Conservation (phyloP, 1,140 invertebrate species). For the Drosophila truncata region DNA sequence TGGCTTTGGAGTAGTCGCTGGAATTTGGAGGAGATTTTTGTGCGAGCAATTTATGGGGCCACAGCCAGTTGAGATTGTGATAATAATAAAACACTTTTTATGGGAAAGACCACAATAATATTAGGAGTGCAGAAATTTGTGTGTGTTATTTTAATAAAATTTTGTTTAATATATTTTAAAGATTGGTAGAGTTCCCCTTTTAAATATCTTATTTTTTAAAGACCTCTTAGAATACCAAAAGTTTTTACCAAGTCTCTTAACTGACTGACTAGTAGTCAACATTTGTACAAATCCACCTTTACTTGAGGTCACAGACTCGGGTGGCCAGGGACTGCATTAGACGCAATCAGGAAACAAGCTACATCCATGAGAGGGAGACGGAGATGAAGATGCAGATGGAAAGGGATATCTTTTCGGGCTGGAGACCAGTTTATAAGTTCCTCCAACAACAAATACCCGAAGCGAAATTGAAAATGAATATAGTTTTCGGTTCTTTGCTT, state of each 20-base stretch:
- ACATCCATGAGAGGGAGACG: constrained; percentile 2
- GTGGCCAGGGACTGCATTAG: constrained; percentile 13
- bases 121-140: too few relatives aligned
- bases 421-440: constrained; percentile 25
- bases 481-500: constrained; percentile 33
- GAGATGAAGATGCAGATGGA: constrained; percentile 12
- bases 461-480: constrained; percentile 54
- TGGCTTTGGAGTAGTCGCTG: constrained; percentile 14
- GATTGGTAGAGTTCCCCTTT: background rate
- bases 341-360: constrained; percentile 32
- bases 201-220: background rate
- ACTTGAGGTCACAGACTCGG: constrained; percentile 2
- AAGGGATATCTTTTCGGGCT: constrained; percentile 14
- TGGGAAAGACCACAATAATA: background rate
- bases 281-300: constrained; percentile 5
- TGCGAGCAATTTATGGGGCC: constrained; percentile 7
- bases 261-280: constrained; percentile 10
- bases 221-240: too few relatives aligned
- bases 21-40: background rate
- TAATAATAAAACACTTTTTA: constrained; percentile 24
- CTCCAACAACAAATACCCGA: constrained; percentile 14
- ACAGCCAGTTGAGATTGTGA: constrained; percentile 11
- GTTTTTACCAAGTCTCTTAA: background rate
- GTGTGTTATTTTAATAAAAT: too few relatives aligned
- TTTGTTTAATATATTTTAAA: too few relatives aligned